Evolutionary conservation across 2,797 vertebrate species (phyloP).

Genomic region (Bradypodion pumilum): DNA sequence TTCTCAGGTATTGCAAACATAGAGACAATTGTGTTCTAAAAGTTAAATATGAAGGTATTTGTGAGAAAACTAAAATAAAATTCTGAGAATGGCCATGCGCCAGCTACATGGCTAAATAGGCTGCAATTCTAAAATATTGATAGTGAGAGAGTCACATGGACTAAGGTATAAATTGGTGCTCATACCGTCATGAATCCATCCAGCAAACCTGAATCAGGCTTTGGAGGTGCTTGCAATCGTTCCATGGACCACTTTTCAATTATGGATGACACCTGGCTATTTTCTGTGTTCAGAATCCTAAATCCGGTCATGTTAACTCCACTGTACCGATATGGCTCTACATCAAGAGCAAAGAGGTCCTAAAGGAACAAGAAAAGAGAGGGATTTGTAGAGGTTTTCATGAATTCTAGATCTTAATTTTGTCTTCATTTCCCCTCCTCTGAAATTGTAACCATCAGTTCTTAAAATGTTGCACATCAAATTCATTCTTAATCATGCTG

Average conservation of each 20-base stretch:
- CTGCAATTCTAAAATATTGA: background rate
- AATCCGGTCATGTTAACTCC: slow-evolving; percentile 99
- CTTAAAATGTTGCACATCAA: background rate
- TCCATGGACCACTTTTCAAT: slow-evolving; percentile 99
- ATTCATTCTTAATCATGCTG: background rate
- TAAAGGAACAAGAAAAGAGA: slow-evolving; percentile 55
- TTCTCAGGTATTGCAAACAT: background rate
- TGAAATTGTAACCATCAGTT: fast-evolving
- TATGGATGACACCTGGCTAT: slow-evolving; percentile 93
- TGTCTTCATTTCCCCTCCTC: background rate
- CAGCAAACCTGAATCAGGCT: slow-evolving; percentile 96
- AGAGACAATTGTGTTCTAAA: background rate
- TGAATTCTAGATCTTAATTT: background rate
- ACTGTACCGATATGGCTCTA: slow-evolving; percentile 95
- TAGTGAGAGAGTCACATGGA: slow-evolving; percentile 34
- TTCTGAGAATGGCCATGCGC: background rate
- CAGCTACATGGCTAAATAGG: background rate
- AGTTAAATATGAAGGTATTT: background rate
- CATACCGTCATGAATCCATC: slow-evolving; percentile 99
- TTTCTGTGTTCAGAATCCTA: slow-evolving; percentile 95
- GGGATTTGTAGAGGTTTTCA: slow-evolving; percentile 29
- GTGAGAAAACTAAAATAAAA: background rate
- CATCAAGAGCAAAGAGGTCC: slow-evolving; percentile 95
- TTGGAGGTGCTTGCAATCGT: slow-evolving; percentile 93
- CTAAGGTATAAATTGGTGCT: slow-evolving; percentile 50